Evolutionary conservation across 1,140 invertebrate genomes (phyloP), one percentile per base, ranked within the genome.

Genomic region (Habropoda laboriosa): DNA sequence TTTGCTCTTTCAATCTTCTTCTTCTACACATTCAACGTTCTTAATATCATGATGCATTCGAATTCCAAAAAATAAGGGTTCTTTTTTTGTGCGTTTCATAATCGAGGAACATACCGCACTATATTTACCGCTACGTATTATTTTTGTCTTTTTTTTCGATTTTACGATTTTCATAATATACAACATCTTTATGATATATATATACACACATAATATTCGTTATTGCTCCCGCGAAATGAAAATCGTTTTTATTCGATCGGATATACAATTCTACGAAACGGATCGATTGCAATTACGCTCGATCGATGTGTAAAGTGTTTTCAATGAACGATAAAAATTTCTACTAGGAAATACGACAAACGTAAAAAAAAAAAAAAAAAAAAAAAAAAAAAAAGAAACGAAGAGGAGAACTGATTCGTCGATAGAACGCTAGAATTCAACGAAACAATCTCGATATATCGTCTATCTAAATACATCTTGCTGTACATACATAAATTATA

Each of bases 1-100:
- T n/a, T n/a, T n/a, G n/a, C n/a, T n/a, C n/a, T 38, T 30, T 13
- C 4, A 40, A 68, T 45, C 64, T 2, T 27, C n/a, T 35, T 58
- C 16, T 58, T 55, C 18, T 40, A 67, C 40, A 32, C 38, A 40
- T 67, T 57, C 38, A 55, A 67, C 16, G 38, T 35, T 6, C 51
- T 49, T 58, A 32, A 64, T 45, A 58, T 60, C 75, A 18, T 64
- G 38, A 78, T 40, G n/a, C 42, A 13, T 78, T 38, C 13, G 21
- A 16, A 71, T 32, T 51, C 66, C 53, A 78, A 51, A 76, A 78
- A 70, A 57, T 53, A 32, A 53, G 51, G 40, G 16, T 70, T 77
- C 40, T 68, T 45, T 67, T 64, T 68, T 78, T 71, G 66, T 78
- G 75, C 75, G 75, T 70, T 78, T 78, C 42, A 47, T 60, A 71